Conservation (phyloP, 2,797 vertebrate genomes). For the Ceryle rudis region DNA sequence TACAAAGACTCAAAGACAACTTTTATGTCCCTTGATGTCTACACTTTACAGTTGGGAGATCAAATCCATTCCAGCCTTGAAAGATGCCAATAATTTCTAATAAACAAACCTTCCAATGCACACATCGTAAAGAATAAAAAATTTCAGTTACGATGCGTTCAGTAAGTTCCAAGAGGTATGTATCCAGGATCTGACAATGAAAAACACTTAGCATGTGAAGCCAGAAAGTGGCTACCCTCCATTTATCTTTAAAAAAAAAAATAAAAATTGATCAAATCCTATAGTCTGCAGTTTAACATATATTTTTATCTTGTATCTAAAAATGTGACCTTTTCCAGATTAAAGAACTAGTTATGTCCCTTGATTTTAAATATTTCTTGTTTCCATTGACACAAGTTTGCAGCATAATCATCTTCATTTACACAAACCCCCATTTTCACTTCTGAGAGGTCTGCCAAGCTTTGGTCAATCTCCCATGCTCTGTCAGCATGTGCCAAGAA, state of each 20-base stretch:
- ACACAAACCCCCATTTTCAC: not conserved
- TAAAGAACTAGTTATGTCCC: constrained; percentile 4
- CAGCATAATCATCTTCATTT: not conserved
- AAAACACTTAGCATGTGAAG: not conserved
- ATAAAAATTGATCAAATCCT: not conserved
- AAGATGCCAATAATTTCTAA: not conserved
- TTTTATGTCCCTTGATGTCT: not conserved
- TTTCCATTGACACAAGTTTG: constrained; percentile 14
- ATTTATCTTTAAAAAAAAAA: not conserved
- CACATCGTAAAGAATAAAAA: not conserved
- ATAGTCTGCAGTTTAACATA: not conserved
- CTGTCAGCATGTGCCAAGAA: constrained; percentile 31
- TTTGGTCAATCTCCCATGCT: constrained; percentile 1
- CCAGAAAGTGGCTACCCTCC: not conserved
- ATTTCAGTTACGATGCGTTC: not conserved
- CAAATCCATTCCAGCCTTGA: not conserved
- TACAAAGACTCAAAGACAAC: not conserved
- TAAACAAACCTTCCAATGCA: not conserved
- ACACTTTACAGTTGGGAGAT: accelerated
- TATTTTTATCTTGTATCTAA: not conserved
- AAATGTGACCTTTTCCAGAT: not conserved
- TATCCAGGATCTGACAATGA: not conserved
- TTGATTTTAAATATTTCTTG: constrained; percentile 22
- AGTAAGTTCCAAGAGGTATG: not conserved
- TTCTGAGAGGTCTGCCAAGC: constrained; percentile 36